Evolutionary conservation across 2,888 invertebrate species (phyloP).

Genomic region (Synanthedon myopaeformis): DNA sequence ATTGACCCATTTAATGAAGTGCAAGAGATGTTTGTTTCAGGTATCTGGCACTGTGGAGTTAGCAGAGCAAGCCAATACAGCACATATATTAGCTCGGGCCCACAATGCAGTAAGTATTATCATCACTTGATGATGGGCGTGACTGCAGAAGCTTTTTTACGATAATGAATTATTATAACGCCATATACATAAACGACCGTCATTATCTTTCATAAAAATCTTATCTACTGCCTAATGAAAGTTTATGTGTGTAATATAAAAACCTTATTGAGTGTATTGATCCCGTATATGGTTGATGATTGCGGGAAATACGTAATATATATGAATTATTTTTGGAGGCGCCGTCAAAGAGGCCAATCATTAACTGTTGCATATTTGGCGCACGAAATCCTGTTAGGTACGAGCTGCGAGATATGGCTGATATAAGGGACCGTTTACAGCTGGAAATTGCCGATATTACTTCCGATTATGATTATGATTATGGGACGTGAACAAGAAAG

Average conservation of each 20-base stretch:
- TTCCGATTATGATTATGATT: slow-evolving; percentile 47
- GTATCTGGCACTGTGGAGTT: slow-evolving; percentile 54
- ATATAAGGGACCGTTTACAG: slow-evolving; percentile 38
- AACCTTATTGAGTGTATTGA: slow-evolving; percentile 14
- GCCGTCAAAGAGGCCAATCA: slow-evolving; percentile 25
- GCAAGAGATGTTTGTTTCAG: slow-evolving; percentile 43
- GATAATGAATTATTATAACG: neutral
- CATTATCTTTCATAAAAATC: slow-evolving; percentile 11
- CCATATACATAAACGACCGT: neutral
- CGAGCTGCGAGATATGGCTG: slow-evolving; percentile 38
- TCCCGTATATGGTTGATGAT: slow-evolving; percentile 17
- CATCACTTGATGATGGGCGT: neutral
- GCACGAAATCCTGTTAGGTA: slow-evolving; percentile 19
- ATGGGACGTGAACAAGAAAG: slow-evolving; percentile 52
- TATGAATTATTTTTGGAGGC: slow-evolving; percentile 24
- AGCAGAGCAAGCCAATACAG: slow-evolving; percentile 47
- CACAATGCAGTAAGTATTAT: slow-evolving; percentile 44
- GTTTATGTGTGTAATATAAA: slow-evolving; percentile 17
- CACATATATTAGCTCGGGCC: slow-evolving; percentile 44
- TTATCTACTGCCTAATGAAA: slow-evolving; percentile 17
- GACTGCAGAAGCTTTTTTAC: neutral
- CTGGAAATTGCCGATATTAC: slow-evolving; percentile 53
- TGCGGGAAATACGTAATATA: slow-evolving; percentile 16
- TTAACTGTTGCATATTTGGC: slow-evolving; percentile 34
- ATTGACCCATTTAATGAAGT: slow-evolving; percentile 48